Conservation (phyloP, 2,888 invertebrate species). For the Chrysolina haemoptera region DNA sequence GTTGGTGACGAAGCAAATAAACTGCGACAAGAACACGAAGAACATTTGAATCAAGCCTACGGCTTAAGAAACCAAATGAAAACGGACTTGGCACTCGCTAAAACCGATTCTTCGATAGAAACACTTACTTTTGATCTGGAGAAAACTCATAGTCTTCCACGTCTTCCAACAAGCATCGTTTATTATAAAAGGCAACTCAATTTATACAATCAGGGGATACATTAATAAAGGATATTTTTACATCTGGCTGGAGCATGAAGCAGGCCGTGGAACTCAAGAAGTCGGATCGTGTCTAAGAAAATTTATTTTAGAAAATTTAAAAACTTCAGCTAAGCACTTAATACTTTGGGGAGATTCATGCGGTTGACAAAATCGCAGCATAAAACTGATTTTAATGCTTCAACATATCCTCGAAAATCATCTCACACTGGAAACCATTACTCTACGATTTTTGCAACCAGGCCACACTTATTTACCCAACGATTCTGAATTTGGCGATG, state of each 20-base stretch:
- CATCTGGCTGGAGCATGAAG: constrained; percentile 21
- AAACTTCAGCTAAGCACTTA: neutral
- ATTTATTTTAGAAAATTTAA: constrained; percentile 7
- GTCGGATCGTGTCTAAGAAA: constrained; percentile 1
- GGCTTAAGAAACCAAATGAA: constrained; percentile 22
- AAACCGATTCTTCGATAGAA: constrained; percentile 24
- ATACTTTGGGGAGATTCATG: constrained; percentile 37
- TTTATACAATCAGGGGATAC: constrained; percentile 29
- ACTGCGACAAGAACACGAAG: neutral
- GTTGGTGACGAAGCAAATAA: neutral
- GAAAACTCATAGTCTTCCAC: constrained; percentile 15
- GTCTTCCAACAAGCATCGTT: constrained; percentile 22
- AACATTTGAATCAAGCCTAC: constrained; percentile 32
- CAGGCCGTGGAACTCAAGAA: constrained; percentile 12
- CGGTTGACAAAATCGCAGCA: constrained; percentile 50
- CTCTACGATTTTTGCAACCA: constrained; percentile 48
- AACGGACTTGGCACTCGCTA: constrained; percentile 17
- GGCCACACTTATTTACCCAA: constrained; percentile 55
- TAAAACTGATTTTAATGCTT: constrained; percentile 50
- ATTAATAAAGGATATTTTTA: constrained; percentile 20
- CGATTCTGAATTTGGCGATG: constrained; percentile 53
- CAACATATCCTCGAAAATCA: constrained; percentile 45
- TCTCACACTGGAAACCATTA: constrained; percentile 41
- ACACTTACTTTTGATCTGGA: constrained; percentile 28
- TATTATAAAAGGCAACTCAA: constrained; percentile 28